Conservation (phyloP, 1,140 invertebrate species). For the Bombus sylvicola region DNA sequence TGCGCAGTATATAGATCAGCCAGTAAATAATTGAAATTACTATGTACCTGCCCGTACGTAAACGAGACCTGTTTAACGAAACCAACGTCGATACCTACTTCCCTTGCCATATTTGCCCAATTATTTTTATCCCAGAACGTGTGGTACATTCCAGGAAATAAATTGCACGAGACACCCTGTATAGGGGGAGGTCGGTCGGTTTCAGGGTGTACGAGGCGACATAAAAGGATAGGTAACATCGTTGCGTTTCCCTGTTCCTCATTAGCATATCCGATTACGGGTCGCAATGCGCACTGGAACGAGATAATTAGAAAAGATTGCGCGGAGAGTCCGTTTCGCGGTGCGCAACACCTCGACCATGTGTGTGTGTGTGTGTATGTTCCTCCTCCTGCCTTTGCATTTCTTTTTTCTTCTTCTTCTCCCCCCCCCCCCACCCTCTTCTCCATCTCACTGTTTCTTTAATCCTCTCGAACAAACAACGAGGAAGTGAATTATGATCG, state of each 20-base stretch:
- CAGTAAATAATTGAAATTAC: too few species aligned
- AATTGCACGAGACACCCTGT: neutral
- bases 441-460: neutral
- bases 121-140: neutral
- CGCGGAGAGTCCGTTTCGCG: slow-evolving; percentile 65
- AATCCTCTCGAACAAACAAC: neutral
- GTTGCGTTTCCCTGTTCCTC: slow-evolving; percentile 60
- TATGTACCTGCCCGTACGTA: too few species aligned
- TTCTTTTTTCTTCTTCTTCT: neutral
- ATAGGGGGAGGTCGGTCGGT: slow-evolving; percentile 27
- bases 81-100: neutral
- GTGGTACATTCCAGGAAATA: neutral
- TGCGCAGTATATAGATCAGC: too few species aligned
- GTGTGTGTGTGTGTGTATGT: neutral
- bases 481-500: slow-evolving; percentile 34
- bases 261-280: slow-evolving; percentile 77
- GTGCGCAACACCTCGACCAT: slow-evolving; percentile 14
- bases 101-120: neutral
- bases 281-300: slow-evolving; percentile 63
- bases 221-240: slow-evolving; percentile 57
- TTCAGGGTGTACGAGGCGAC: slow-evolving; percentile 53
- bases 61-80: too few species aligned
- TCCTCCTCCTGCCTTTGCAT: too few species aligned
- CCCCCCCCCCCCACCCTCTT: too few species aligned
- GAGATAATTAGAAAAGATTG: slow-evolving; percentile 78